Evolutionary conservation across 2,888 invertebrate species (phyloP), one percentile per base, ranked within the genome.

Genomic region (Amphipyra tragopoginis): DNA sequence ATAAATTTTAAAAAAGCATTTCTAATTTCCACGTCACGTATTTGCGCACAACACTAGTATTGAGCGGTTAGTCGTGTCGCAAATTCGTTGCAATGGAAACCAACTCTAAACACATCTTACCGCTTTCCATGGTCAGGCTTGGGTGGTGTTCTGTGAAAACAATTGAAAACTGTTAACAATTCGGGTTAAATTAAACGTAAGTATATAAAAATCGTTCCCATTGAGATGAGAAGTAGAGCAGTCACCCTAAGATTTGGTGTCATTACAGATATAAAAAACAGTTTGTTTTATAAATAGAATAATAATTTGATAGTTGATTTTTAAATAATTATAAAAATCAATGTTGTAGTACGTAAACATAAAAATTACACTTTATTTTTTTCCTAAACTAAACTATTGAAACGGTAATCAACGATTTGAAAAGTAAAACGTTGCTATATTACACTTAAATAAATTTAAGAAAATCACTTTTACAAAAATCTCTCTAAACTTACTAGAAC

Each of bases 61-160:
- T 56, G 34, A 64, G 3, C 21, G 21, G 21, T 49, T 15, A 21
- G 43, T 51, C 44, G 53, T 65, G 64, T 68, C 64, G 71, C 59
- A 67, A 77, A 69, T 42, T 60, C 69, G 74, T 60, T 74, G 58
- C 68, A 74, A 44, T 74, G 64, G 59, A 73, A 78, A 72, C 71
- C 66, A 75, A 65, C 66, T 74, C 49, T 69, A 70, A 65, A 69
- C 62, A 61, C 47, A 49, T 78, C 80, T 79, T 80, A 80, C 81
- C 81, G 58, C 56, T 66, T 70, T 74, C 76, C 72, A 75, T 70
- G 48, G 51, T 64, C 52, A 33, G 49, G 62, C 26, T 61, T 54
- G 43, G 42, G 51, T 60, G 65, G 39, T 13, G 48, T 71, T 72
- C 80, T 80, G 81, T 65, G 60, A 62, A 80, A 79, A 66, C 21